Evolutionary conservation across 2,888 invertebrate genomes (phyloP), one percentile per base, ranked within the genome.

Genomic region (Drosophila trichaetosa): DNA sequence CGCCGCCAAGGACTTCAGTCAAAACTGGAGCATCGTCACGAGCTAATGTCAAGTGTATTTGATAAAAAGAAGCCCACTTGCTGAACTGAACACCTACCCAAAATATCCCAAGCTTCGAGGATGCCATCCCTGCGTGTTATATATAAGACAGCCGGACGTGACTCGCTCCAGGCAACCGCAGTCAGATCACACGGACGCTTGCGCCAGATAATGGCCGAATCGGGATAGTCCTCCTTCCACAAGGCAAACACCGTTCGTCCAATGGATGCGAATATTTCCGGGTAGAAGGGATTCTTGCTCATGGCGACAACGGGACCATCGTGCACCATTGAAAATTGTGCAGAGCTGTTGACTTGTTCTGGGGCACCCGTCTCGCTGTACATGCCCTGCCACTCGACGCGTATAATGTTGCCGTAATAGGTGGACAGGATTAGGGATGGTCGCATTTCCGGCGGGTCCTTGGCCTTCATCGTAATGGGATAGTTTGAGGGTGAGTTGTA

Each of bases 61-160:
- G 10, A 16, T 40, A 31, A 49, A 6, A 21, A 11, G 2, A 2
- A 10, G 11, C 3, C 1, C 6, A 7, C 1, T 16, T 6, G 16
- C 21, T 24, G 16, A 46, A 16, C 46, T 4, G 24, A 24, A 10
- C 6, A 49, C 64, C 36, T 52, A 92, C 93, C 85, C 49, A 96
- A 92, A 66, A 98, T 93, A 93, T 97, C 96, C 98, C 98, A 98
- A 16, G 96, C 95, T 92, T 98, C 97, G 18, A 97, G 93, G 68
- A 94, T 94, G 4, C 97, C 97, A 93, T 97, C 97, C 31, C 94
- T 94, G 27, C 96, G 95, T 1, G 95, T 94, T 63, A 97, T 92
- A 89, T 96, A 96, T 68, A 97, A 93, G 56, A 96, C 94, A 57
- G 95, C 95, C 0, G 97, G 95, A 59, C 96, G 94, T 51, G 95